Evolutionary conservation across 92 coral and sea anemone genomes (phyloP).

Genomic region (Pocillopora meandrina): DNA sequence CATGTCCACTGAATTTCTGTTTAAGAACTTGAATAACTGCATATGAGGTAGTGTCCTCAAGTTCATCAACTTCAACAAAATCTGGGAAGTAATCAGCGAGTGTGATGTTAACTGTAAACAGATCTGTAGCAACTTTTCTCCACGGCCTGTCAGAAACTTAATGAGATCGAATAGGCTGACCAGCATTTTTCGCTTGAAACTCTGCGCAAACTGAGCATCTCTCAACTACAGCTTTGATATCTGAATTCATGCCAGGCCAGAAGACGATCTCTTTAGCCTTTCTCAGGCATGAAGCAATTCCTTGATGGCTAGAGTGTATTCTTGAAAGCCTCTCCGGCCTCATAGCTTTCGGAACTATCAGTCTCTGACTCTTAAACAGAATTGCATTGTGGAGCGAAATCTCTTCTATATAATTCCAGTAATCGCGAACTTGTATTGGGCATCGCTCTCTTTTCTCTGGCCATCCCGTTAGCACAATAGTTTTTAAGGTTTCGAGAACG

Average conservation of each 20-base stretch:
- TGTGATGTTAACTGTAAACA: conserved; percentile 36
- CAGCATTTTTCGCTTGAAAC: conserved; percentile 36
- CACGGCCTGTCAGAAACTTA: conserved; percentile 46
- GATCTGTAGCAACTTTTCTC: conserved; percentile 48
- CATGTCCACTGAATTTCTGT: conserved; percentile 21
- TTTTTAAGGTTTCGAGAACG: conserved; percentile 22
- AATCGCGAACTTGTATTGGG: conserved; percentile 47
- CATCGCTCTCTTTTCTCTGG: conserved; percentile 47
- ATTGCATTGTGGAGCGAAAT: conserved; percentile 43
- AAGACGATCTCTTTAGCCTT: conserved; percentile 50
- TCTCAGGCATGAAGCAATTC: conserved; percentile 36
- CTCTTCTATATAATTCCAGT: conserved; percentile 6
- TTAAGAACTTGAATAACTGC: conserved; percentile 37
- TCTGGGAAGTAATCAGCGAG: conserved; percentile 37
- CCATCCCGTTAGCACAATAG: conserved; percentile 44
- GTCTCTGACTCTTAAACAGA: conserved; percentile 49
- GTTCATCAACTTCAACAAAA: no score
- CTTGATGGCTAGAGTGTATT: not conserved
- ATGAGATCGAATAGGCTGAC: conserved; percentile 53
- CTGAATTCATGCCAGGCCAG: conserved; percentile 51
- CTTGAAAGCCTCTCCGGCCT: conserved; percentile 27
- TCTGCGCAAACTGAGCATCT: no score
- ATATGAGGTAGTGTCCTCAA: conserved; percentile 29
- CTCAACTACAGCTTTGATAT: no score
- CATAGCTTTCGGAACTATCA: conserved; percentile 41